Percentiles rank a stretch among this genome's conserved stretches.
phyloP scores from a whole-genome alignment of 2,888 invertebrate genomes.

The Argyresthia goedartella region DNA sequence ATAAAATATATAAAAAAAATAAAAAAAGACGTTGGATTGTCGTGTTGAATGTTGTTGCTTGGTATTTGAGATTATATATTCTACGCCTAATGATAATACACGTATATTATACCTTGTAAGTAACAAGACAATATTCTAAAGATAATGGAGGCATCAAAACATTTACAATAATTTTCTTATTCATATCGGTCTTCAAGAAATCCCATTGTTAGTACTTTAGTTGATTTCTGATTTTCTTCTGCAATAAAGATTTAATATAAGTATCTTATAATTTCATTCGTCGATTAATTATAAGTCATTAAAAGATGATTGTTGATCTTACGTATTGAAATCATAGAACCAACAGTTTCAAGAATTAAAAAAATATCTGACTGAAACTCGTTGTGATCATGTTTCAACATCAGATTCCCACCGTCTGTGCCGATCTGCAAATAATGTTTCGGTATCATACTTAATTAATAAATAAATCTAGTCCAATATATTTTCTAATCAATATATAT shows the following conservation, averaged over 20 bases:
- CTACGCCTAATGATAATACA: not conserved
- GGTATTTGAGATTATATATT: not conserved
- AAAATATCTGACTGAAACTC: conserved; percentile 78
- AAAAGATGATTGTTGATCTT: not conserved
- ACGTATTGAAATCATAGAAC: not conserved
- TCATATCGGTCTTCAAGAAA: conserved; percentile 1
- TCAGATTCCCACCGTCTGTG: conserved; percentile 70
- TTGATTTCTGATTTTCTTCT: too few species aligned
- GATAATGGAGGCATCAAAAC: conserved; percentile 21
- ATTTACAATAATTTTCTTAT: not conserved
- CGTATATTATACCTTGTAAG: conserved; percentile 27
- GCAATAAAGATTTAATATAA: not conserved
- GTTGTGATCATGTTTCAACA: conserved; percentile 65
- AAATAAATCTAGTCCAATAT: not conserved
- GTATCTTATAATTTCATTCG: too few species aligned
- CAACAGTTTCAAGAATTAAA: conserved; percentile 47
- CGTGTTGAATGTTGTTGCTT: not conserved
- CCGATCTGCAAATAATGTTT: conserved; percentile 40
- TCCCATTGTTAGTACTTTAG: not conserved
- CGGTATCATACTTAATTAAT: not conserved
- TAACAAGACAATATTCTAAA: conserved; percentile 19
- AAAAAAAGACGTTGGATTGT: too few species aligned
- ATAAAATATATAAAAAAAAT: too few species aligned
- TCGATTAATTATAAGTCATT: not conserved
- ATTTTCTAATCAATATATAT: too few species aligned